Evolutionary conservation across 64 coral and sea anemone genomes (phyloP).

Genomic region (Catalaphyllia jardinei): DNA sequence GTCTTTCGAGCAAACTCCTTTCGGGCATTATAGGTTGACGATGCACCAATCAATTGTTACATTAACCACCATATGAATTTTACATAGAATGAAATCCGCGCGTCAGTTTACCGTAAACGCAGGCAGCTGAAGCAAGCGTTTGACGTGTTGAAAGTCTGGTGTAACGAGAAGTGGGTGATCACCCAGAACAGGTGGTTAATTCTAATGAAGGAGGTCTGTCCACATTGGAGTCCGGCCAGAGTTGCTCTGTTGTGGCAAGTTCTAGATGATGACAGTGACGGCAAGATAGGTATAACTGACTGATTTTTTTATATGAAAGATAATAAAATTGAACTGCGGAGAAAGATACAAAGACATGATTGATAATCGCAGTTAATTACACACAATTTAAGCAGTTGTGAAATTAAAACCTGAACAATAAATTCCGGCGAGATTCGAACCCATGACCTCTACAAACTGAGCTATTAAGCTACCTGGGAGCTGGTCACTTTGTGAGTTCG

Average conservation of each 20-base stretch:
- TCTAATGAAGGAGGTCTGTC: slow-evolving; percentile 71
- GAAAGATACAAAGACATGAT: too few relatives aligned
- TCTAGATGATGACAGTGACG: slow-evolving; percentile 66
- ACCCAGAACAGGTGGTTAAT: slow-evolving; percentile 68
- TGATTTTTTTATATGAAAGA: not conserved
- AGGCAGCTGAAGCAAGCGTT: slow-evolving; percentile 86
- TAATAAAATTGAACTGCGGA: too few relatives aligned
- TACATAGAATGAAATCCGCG: slow-evolving; percentile 88
- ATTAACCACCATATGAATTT: not conserved
- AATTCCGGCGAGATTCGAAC: too few relatives aligned
- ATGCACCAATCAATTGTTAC: not conserved
- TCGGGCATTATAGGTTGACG: too few relatives aligned
- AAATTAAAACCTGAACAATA: too few relatives aligned
- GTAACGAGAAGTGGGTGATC: slow-evolving; percentile 65
- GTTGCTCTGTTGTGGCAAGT: slow-evolving; percentile 89
- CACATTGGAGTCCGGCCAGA: slow-evolving; percentile 74
- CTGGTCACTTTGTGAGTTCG: too few relatives aligned
- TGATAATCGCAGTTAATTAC: too few relatives aligned
- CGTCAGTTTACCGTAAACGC: slow-evolving; percentile 85
- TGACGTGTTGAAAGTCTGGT: slow-evolving; percentile 83
- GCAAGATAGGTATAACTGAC: slow-evolving; percentile 71
- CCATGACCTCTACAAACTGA: too few relatives aligned
- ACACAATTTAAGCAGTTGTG: too few relatives aligned
- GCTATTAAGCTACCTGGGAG: too few relatives aligned
- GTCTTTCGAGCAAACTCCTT: too few relatives aligned